Evolutionary conservation across 2,888 invertebrate genomes (phyloP).

Genomic region (Raillietiella orientalis): DNA sequence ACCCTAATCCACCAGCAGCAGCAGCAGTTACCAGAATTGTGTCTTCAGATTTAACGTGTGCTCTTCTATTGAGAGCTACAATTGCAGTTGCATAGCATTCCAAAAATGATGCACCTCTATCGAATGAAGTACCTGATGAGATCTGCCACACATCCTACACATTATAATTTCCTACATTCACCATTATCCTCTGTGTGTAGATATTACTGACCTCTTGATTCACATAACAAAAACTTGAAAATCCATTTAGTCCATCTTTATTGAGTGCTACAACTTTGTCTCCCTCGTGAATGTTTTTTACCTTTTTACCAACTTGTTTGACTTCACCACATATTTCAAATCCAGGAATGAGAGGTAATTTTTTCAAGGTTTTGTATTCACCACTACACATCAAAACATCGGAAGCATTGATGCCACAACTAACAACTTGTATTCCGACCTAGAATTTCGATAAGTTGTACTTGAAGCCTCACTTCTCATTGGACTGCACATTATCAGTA

Average conservation of each 20-base stretch:
- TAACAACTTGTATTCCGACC: conserved; percentile 26
- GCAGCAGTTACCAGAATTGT: conserved; percentile 26
- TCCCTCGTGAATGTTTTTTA: conserved; percentile 17
- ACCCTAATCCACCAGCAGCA: conserved; percentile 23
- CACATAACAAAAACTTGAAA: conserved; percentile 26
- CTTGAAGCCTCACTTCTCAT: too few species aligned
- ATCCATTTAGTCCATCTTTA: conserved; percentile 20
- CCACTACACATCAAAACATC: conserved; percentile 22
- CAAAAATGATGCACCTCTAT: conserved; percentile 22
- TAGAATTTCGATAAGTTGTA: too few species aligned
- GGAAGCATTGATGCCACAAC: conserved; percentile 27
- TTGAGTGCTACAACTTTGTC: conserved; percentile 24
- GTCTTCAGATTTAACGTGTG: conserved; percentile 16
- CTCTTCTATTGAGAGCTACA: conserved; percentile 22
- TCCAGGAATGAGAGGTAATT: conserved; percentile 24
- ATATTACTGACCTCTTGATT: too few species aligned
- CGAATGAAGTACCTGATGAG: conserved; percentile 18
- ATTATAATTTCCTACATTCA: conserved; percentile 8
- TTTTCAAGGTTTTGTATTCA: conserved; percentile 15
- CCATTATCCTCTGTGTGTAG: neutral
- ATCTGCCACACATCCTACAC: conserved; percentile 22
- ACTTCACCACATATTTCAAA: conserved; percentile 28
- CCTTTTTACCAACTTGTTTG: conserved; percentile 18
- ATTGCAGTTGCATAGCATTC: conserved; percentile 29
- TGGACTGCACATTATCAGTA: too few species aligned